Conservation (phyloP, 2,797 vertebrate species). For the Anniella stebbinsi region DNA sequence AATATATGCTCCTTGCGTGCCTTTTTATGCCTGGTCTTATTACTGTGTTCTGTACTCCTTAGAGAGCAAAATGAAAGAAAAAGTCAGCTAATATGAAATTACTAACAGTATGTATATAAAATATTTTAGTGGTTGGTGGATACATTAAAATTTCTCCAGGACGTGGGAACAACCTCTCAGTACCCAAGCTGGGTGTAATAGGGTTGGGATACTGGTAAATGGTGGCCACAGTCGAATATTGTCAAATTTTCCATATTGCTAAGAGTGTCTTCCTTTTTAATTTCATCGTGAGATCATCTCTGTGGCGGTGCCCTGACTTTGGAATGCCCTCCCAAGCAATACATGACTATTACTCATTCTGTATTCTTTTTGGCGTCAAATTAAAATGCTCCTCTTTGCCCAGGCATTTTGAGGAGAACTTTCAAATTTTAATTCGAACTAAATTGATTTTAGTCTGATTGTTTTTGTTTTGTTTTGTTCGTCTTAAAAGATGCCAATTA, state of each 20-base stretch:
- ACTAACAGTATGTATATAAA: neutral
- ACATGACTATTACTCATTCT: neutral
- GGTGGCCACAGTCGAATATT: neutral
- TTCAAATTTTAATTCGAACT: neutral
- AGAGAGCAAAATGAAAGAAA: conserved; percentile 23
- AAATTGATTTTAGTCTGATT: neutral
- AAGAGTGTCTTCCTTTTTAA: neutral
- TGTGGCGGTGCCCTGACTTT: neutral
- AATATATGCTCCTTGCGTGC: conserved; percentile 3
- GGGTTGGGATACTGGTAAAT: too few species aligned
- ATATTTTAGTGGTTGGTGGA: neutral
- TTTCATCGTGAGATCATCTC: neutral
- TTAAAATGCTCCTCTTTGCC: too few species aligned
- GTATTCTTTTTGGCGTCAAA: neutral
- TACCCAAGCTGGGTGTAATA: neutral
- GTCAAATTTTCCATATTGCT: neutral
- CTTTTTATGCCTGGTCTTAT: conserved; percentile 42
- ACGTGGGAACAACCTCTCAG: too few species aligned
- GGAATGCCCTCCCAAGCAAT: neutral
- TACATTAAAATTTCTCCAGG: neutral
- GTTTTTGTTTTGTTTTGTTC: neutral
- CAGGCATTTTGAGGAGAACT: neutral
- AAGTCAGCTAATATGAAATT: neutral
- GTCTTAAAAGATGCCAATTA: neutral
- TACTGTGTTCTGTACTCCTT: conserved; percentile 6